Conservation (phyloP, 2,797 vertebrate species). For the Luscinia luscinia region DNA sequence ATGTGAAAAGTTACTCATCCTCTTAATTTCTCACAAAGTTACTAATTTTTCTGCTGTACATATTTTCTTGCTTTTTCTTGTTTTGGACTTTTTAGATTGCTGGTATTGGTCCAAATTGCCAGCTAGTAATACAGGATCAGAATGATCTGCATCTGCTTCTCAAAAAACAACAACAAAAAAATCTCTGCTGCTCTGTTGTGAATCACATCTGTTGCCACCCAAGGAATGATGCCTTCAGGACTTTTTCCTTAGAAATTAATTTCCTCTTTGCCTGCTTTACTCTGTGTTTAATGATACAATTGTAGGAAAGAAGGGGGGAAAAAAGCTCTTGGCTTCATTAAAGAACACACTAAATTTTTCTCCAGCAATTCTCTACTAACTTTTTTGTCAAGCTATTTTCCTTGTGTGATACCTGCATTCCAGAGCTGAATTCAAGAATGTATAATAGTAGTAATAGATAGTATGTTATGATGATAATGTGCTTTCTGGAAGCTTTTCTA, state of each 20-base stretch:
- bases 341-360: slow-evolving; percentile 14
- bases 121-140: not conserved
- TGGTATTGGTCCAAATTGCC: slow-evolving; percentile 9
- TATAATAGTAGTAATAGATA: not conserved
- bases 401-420: not conserved
- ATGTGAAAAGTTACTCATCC: not conserved
- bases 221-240: slow-evolving; percentile 62
- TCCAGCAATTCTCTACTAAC: not conserved
- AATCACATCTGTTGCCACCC: slow-evolving; percentile 58
- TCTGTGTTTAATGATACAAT: slow-evolving; percentile 71
- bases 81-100: not conserved
- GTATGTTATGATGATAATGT: not conserved
- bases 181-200: slow-evolving; percentile 13
- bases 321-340: not conserved
- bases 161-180: not conserved
- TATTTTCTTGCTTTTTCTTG: not conserved
- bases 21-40: not conserved
- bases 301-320: not conserved
- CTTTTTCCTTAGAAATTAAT: slow-evolving; percentile 60
- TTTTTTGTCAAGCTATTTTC: slow-evolving; percentile 22
- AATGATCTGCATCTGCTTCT: slow-evolving; percentile 49
- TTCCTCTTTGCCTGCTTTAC: slow-evolving; percentile 64
- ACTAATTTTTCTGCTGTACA: not conserved
- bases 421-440: not conserved
- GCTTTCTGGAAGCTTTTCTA: not conserved